Evolutionary conservation across 2,113 vertebrate species (phyloP), one percentile per base, ranked within the genome.

Genomic region (Aptenodytes forsteri): DNA sequence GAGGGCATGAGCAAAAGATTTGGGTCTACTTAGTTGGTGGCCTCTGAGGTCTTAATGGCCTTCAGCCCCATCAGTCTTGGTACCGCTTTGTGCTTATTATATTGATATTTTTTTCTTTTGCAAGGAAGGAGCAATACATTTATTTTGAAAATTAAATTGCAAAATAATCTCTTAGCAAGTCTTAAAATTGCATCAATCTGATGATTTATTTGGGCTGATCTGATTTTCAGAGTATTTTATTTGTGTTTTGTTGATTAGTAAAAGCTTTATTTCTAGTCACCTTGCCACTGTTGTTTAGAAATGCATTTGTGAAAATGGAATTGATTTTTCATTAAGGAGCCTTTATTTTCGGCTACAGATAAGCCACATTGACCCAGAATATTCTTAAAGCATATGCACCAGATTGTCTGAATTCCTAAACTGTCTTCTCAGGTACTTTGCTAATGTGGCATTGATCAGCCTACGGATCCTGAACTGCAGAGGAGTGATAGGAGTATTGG

Each of bases 381-480:
- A 97, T 97, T 97, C 95, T 91, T 96, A 89, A 97, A 95, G 83
- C 96, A 76, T 95, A 95, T 97, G 96, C 95, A 94, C 88, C 6
- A 4, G 90, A 90, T 97, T 92, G 89, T 94, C 83, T 93, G 93
- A 96, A 97, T 98, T 97, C 97, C 94, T 95, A 95, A 96, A 20
- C 79, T 96, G 96, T 96, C 89, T n/a, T 96, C 96, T 97, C 96
- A 98, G 97, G 94, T 97, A 97, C 90, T 98, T 98, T 96, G 97
- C 98, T 98, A 98, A 98, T 96, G 97, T 97, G 97, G 90, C 98
- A 99, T 99, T 97, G 99, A 99, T 99, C 98, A 98, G 95, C 98
- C 97, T 98, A 50, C 89, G 92, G 91, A 97, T 97, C 97, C 96
- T 69, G 76, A 95, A 94, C 96, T 92, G 97, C 95, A 83, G 93